phyloP scores from a whole-genome alignment of 2,888 invertebrate genomes.

The Chrysina gloriosa region DNA sequence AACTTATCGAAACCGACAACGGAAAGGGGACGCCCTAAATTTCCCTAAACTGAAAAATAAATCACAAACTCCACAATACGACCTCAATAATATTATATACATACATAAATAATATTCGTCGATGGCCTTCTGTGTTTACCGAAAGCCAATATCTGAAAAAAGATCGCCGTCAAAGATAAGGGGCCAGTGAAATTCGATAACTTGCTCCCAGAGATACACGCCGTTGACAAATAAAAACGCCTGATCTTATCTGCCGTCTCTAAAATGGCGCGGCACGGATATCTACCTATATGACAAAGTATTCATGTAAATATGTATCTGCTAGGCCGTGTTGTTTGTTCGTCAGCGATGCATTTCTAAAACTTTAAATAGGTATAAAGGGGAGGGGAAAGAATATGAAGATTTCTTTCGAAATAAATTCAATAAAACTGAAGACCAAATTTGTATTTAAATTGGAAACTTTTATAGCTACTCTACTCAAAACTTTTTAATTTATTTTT shows the following conservation, averaged over 20 bases:
- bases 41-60: no score
- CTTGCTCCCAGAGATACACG: constrained; percentile 29
- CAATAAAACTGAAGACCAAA: no score
- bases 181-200: constrained; percentile 26
- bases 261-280: constrained; percentile 26
- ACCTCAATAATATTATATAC: no score
- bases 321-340: background rate
- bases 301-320: constrained; percentile 33
- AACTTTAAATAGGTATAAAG: background rate
- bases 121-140: constrained; percentile 28
- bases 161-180: constrained; percentile 30
- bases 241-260: constrained; percentile 25
- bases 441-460: no score
- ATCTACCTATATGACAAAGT: constrained; percentile 6
- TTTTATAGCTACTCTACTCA: no score
- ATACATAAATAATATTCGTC: background rate
- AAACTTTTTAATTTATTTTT: no score
- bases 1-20: no score
- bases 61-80: no score
- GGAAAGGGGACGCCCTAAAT: no score
- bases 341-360: background rate
- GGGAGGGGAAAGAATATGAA: background rate
- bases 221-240: constrained; percentile 36
- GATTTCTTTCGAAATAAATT: background rate
- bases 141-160: constrained; percentile 25